Conservation (phyloP, 2,113 vertebrate species). For the Apaloderma vittatum region DNA sequence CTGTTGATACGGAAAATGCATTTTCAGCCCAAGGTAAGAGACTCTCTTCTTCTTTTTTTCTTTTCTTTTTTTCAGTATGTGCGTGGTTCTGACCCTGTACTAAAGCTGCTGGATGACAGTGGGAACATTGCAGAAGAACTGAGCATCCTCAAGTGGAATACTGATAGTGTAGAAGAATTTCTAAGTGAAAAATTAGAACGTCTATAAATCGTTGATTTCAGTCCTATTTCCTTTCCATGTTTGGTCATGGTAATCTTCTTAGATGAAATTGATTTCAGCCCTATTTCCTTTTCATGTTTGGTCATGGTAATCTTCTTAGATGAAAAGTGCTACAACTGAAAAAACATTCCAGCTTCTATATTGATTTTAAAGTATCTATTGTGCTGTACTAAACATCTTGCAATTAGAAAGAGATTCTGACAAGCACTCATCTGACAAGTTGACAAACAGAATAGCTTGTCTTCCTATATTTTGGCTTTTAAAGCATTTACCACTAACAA, state of each 20-base stretch:
- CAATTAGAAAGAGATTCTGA: conserved; percentile 53
- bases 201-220: conserved; percentile 81
- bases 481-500: conserved; percentile 44
- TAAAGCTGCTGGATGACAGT: conserved; percentile 96
- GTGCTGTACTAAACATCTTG: conserved; percentile 47
- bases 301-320: conserved; percentile 48
- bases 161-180: conserved; percentile 98
- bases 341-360: conserved; percentile 50
- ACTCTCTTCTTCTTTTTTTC: no score
- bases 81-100: conserved; percentile 95
- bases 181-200: conserved; percentile 94
- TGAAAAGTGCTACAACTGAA: conserved; percentile 26
- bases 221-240: conserved; percentile 18
- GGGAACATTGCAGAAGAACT: conserved; percentile 99
- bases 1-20: not conserved
- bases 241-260: conserved; percentile 54
- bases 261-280: conserved; percentile 34
- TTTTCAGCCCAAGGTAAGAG: not conserved
- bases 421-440: conserved; percentile 51
- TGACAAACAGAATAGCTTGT: conserved; percentile 50
- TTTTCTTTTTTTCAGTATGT: conserved; percentile 85
- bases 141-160: conserved; percentile 99
- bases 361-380: conserved; percentile 24
- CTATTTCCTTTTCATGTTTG: conserved; percentile 30
- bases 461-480: conserved; percentile 43